phyloP scores from a whole-genome alignment of 1,140 invertebrate species.

The Drosophila subobscura region DNA sequence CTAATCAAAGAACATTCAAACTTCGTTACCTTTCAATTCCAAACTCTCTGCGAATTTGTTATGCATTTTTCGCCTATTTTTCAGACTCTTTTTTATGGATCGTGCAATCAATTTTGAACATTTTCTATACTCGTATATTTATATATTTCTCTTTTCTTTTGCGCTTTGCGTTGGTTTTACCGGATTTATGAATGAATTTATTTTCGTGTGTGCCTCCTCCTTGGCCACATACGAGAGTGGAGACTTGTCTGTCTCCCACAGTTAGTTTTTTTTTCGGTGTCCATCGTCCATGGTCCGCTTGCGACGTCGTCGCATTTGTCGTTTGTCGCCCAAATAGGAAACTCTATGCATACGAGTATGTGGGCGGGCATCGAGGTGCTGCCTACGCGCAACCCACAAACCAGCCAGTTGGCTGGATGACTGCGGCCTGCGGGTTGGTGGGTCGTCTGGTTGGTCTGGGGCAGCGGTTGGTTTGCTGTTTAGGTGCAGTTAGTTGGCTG shows the following conservation, averaged over 20 bases:
- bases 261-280: slow-evolving; percentile 23
- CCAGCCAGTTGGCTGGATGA: slow-evolving; percentile 54
- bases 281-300: slow-evolving; percentile 25
- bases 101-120: slow-evolving; percentile 78
- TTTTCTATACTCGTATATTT: slow-evolving; percentile 13
- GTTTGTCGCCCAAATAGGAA: slow-evolving; percentile 75
- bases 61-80: slow-evolving; percentile 41
- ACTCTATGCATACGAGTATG: slow-evolving; percentile 63
- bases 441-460: slow-evolving; percentile 16
- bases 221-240: slow-evolving; percentile 38
- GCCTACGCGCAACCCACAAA: slow-evolving; percentile 80
- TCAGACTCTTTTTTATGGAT: slow-evolving; percentile 51
- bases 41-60: slow-evolving; percentile 22
- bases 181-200: slow-evolving; percentile 83
- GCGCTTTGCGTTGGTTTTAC: slow-evolving; percentile 77
- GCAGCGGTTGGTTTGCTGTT: slow-evolving; percentile 55
- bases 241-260: slow-evolving; percentile 74
- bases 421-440: slow-evolving; percentile 20
- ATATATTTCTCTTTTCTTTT: too few species aligned
- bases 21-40: background rate
- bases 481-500: slow-evolving; percentile 62
- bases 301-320: slow-evolving; percentile 72
- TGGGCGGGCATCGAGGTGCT: slow-evolving; percentile 65
- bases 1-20: background rate
- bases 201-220: slow-evolving; percentile 60